These are phyloP conservation scores for Tringa solitaria DNA, from an alignment of 2,113 vertebrate species.

Conservation along the genomic window DNA sequence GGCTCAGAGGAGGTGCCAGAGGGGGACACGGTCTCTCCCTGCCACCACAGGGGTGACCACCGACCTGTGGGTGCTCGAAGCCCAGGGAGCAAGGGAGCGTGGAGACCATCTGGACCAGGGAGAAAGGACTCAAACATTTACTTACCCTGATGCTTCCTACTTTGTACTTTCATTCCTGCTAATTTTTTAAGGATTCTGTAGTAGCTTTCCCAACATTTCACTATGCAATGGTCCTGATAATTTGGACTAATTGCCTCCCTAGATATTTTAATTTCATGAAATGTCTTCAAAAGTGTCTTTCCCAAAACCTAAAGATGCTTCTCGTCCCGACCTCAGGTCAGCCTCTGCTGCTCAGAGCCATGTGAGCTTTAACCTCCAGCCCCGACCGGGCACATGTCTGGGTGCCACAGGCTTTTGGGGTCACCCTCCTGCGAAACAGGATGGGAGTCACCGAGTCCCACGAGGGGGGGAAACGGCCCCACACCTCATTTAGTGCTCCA, in stretches of 20 bases:
- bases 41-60: rapidly evolving
- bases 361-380: not conserved
- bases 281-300: not conserved
- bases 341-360: not conserved
- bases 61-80: not conserved
- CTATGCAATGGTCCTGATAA: not conserved
- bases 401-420: not conserved
- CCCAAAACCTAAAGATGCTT: not conserved
- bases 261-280: not conserved
- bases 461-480: not conserved
- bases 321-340: not conserved
- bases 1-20: too few species aligned
- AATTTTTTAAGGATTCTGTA: not conserved
- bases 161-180: not conserved
- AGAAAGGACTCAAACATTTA: too few species aligned
- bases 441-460: rapidly evolving
- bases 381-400: rapidly evolving
- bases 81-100: rapidly evolving
- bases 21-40: too few species aligned
- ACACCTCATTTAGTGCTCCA: not conserved
- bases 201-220: not conserved
- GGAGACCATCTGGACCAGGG: too few species aligned
- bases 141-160: not conserved
- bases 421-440: not conserved
- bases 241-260: not conserved